Conservation (phyloP, 2,888 invertebrate genomes). For the Pilophorus perplexus region DNA sequence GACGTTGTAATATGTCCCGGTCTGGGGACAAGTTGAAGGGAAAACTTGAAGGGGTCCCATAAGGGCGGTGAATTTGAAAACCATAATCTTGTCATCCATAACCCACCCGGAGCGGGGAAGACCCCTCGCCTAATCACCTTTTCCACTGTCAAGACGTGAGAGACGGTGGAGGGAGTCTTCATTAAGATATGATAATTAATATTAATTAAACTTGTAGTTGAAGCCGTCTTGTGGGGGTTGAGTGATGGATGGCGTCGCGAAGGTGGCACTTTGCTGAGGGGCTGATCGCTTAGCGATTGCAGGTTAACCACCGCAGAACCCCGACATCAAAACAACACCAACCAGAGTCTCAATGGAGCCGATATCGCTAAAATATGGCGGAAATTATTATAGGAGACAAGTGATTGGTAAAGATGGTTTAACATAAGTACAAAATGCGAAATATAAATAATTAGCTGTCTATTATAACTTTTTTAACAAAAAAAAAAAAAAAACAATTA, state of each 20-base stretch:
- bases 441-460: too few relatives aligned
- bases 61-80: constrained; percentile 43
- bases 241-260: background rate
- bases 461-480: too few relatives aligned
- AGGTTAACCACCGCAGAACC: too few relatives aligned
- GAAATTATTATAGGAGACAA: too few relatives aligned
- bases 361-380: too few relatives aligned
- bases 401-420: too few relatives aligned
- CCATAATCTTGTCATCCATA: constrained; percentile 47
- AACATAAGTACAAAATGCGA: too few relatives aligned
- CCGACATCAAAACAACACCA: too few relatives aligned
- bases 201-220: constrained; percentile 28
- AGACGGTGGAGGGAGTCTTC: constrained; percentile 25
- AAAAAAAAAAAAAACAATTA: too few relatives aligned
- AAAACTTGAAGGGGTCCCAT: constrained; percentile 19
- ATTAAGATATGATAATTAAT: constrained; percentile 37
- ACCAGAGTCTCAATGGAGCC: too few relatives aligned
- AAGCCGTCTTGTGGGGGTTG: background rate
- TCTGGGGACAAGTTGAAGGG: constrained; percentile 10
- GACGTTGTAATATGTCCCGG: constrained; percentile 40
- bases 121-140: too few relatives aligned
- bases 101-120: constrained; percentile 29
- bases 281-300: constrained; percentile 13
- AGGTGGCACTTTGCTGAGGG: background rate
- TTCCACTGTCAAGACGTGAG: background rate